Evolutionary conservation across 2,113 vertebrate genomes (phyloP).

Genomic region (Leptocoma aspasia): DNA sequence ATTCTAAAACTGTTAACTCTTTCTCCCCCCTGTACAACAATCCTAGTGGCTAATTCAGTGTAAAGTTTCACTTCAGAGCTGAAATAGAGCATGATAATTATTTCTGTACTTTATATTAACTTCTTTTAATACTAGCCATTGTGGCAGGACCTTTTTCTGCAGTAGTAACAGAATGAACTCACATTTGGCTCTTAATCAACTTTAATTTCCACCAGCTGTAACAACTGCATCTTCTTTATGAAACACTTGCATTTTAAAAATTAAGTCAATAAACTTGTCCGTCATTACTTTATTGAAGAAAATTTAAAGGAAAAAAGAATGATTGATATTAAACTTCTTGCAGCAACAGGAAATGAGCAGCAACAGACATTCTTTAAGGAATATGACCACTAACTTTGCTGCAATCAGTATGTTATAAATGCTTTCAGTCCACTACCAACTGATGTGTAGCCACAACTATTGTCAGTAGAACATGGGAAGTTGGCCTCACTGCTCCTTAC

Average conservation of each 20-base stretch:
- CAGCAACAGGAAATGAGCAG: neutral
- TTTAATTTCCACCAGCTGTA: neutral
- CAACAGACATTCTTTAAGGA: neutral
- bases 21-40: neutral
- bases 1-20: neutral
- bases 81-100: neutral
- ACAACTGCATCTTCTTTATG: neutral
- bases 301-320: neutral
- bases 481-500: neutral
- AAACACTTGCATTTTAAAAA: neutral
- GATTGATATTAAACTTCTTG: neutral
- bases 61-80: neutral
- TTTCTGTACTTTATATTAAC: neutral
- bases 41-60: neutral
- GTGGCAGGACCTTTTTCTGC: neutral
- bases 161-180: neutral
- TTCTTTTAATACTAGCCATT: neutral
- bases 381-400: neutral
- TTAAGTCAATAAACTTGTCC: neutral
- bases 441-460: neutral
- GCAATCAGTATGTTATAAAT: neutral
- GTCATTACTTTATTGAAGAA: neutral
- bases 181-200: neutral
- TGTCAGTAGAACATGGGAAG: neutral
- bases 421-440: neutral